Conservation (phyloP, 1,140 invertebrate species). For the Cephus cinctus region DNA sequence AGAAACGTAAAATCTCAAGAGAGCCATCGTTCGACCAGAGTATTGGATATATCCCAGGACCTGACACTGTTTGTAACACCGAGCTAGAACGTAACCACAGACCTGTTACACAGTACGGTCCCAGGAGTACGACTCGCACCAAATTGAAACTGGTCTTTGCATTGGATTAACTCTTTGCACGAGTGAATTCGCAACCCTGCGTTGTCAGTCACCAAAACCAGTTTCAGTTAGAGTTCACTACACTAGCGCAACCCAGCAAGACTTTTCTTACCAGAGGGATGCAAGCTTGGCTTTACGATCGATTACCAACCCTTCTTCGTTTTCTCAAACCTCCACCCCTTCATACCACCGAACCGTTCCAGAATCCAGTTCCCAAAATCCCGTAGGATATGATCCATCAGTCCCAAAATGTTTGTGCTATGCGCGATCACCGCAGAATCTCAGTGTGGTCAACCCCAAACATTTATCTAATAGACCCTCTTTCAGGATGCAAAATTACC, state of each 20-base stretch:
- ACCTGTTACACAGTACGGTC: slow-evolving; percentile 26
- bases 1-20: slow-evolving; percentile 31
- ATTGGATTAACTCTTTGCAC: slow-evolving; percentile 43
- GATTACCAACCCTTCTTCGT: too few relatives aligned
- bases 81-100: slow-evolving; percentile 28
- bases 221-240: too few relatives aligned
- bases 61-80: slow-evolving; percentile 17
- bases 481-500: slow-evolving; percentile 32
- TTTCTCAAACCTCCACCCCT: not conserved
- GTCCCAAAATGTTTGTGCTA: too few relatives aligned
- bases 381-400: too few relatives aligned
- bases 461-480: slow-evolving; percentile 33
- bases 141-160: slow-evolving; percentile 50
- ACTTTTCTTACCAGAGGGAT: too few relatives aligned
- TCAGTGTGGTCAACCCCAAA: slow-evolving; percentile 22
- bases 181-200: slow-evolving; percentile 21
- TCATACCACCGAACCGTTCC: not conserved
- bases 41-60: slow-evolving; percentile 20
- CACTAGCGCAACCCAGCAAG: too few relatives aligned
- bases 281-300: too few relatives aligned
- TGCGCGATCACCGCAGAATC: slow-evolving; percentile 19
- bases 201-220: slow-evolving; percentile 5
- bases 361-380: too few relatives aligned
- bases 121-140: slow-evolving; percentile 35
- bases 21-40: slow-evolving; percentile 26